Base-by-base conservation (phyloP, 2,888 invertebrate genomes). In the Lochmaea crataegi region DNA sequence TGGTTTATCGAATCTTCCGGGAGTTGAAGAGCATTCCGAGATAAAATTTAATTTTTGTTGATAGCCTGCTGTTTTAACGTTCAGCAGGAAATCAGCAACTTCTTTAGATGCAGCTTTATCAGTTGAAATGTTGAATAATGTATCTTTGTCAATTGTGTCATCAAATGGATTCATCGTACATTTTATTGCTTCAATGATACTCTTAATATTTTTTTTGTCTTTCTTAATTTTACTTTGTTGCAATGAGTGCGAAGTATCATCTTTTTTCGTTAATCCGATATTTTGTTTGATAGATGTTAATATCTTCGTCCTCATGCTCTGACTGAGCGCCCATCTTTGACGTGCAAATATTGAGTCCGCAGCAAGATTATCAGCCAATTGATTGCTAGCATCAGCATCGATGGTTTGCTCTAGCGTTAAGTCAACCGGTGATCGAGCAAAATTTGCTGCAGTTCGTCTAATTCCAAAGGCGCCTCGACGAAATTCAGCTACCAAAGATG, bases 51-150 rank as follows among this genome's bases (percentile, higher is more conserved):
- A 68, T 69, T 76, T 76, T 75, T 73, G 77, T 71, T 61, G 56
- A 68, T 53, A 51, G 45, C 76, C 77, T 1, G 22, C 64, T 18
- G 73, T 16, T 22, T 76, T 74, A 1, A 73, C 66, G 41, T 65
- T 73, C 2, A 75, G 66, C 16, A 74, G 63, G 32, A 80, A 84
- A 80, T 82, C 75, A 64, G 77, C n/a, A 76, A 83, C 80, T 57
- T 82, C 74, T 69, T 14, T 6, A 51, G 81, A 82, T 71, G 82
- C 82, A 53, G 82, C 82, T 75, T 82, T 82, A 65, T 84, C 82
- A 48, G 83, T 83, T 41, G 82, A 83, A 79, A 83, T 73, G 16
- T 82, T 82, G 38, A 81, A 82, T 58, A 81, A 76, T 56, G 38
- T 45, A 63, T 78, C 65, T 76, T 74, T 72, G 64, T 80, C 78